Conservation (phyloP, 2,888 invertebrate genomes). For the Eupithecia insigniata region DNA sequence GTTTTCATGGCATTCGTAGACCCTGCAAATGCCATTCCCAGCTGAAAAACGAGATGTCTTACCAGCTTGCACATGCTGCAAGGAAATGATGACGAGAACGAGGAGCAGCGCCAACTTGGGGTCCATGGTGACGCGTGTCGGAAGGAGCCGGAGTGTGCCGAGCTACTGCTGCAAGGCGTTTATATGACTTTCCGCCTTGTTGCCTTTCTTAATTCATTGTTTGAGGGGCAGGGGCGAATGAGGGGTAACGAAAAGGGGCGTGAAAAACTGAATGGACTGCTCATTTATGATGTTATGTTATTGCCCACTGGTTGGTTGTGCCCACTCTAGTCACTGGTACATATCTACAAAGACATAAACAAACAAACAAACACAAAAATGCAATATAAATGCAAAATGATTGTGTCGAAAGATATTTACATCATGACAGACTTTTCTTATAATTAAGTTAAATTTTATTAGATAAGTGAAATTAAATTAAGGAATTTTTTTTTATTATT, state of each 20-base stretch:
- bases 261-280: background rate
- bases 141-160: background rate
- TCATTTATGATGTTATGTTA: background rate
- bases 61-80: slow-evolving; percentile 60
- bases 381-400: no score
- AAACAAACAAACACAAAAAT: no score
- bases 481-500: no score
- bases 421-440: no score
- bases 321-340: background rate
- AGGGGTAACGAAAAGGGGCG: background rate
- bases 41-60: slow-evolving; percentile 41
- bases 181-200: slow-evolving; percentile 63
- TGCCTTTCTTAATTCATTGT: slow-evolving; percentile 58
- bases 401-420: no score
- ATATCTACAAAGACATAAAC: no score
- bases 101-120: slow-evolving; percentile 51
- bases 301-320: background rate
- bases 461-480: no score
- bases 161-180: slow-evolving; percentile 38
- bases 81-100: slow-evolving; percentile 46
- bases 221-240: slow-evolving; percentile 48
- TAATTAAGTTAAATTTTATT: no score
- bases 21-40: background rate
- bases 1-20: background rate
- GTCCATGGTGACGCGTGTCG: slow-evolving; percentile 53